Evolutionary conservation across 1,140 invertebrate genomes (phyloP).

Genomic region (Hylyphantes graminicola): DNA sequence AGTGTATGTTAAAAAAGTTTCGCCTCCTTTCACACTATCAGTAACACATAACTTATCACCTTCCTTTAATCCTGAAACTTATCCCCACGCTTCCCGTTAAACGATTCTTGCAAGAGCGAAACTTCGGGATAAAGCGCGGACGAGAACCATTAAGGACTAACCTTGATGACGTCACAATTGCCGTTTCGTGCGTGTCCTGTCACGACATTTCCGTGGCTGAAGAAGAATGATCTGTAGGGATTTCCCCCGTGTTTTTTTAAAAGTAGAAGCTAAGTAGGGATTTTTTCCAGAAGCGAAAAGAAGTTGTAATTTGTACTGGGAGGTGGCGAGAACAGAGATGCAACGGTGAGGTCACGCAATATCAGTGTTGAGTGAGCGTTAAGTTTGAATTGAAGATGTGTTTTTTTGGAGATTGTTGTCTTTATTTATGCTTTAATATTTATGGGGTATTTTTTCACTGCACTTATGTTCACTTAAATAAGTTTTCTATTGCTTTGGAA

Average conservation of each 20-base stretch:
- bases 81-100: conserved; percentile 10
- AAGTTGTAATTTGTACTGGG: conserved; percentile 17
- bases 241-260: neutral
- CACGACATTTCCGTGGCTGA: conserved; percentile 29
- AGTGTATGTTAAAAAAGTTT: too few species aligned
- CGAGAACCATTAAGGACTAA: conserved; percentile 33
- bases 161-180: conserved; percentile 45
- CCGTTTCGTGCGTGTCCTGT: conserved; percentile 33
- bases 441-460: too few species aligned
- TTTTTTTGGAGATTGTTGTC: too few species aligned
- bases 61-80: neutral
- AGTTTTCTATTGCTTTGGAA: too few species aligned
- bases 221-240: neutral
- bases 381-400: neutral
- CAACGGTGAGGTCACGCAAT: neutral
- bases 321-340: neutral
- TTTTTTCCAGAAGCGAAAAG: conserved; percentile 21
- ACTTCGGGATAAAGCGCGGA: conserved; percentile 1
- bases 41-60: neutral
- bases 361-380: neutral
- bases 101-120: conserved; percentile 24
- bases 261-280: neutral
- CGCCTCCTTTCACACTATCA: too few species aligned
- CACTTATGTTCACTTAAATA: too few species aligned
- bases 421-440: too few species aligned